A percentile compares a stretch with the other conserved stretches of the same genome.
These are phyloP conservation scores for Meganola albula DNA, from an alignment of 2,888 invertebrate species.

Conservation along the genomic window DNA sequence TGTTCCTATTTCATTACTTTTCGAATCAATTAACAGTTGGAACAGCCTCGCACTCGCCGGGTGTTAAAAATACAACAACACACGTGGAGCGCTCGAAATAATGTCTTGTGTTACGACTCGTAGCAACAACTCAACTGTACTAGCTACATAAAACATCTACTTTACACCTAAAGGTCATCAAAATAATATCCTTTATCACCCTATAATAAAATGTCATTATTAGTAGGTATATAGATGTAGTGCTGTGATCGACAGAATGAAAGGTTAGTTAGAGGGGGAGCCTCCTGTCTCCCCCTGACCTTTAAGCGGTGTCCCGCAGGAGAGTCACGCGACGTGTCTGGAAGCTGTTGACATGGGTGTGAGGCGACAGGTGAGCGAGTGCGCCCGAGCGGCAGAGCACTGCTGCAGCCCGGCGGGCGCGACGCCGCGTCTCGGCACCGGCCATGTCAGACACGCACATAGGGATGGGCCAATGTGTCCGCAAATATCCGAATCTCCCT, in stretches of 20 bases:
- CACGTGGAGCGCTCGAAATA: slow-evolving; percentile 38
- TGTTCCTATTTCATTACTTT: too few species aligned
- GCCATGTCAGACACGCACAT: slow-evolving; percentile 25
- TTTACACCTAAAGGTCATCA: slow-evolving; percentile 37
- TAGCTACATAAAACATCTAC: neutral
- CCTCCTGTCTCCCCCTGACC: slow-evolving; percentile 47
- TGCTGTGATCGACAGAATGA: slow-evolving; percentile 41
- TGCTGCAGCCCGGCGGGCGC: slow-evolving; percentile 47
- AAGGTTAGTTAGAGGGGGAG: slow-evolving; percentile 43
- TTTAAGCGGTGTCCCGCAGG: slow-evolving; percentile 48
- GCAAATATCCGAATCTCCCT: neutral
- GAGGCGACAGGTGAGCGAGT: slow-evolving; percentile 9
- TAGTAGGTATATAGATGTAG: slow-evolving; percentile 29
- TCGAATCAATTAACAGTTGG: too few species aligned
- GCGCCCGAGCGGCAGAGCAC: slow-evolving; percentile 44
- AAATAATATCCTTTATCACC: slow-evolving; percentile 37
- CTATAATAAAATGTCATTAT: slow-evolving; percentile 53
- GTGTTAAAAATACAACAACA: slow-evolving; percentile 39
- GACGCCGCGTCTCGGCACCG: slow-evolving; percentile 36
- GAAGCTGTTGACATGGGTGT: slow-evolving; percentile 35
- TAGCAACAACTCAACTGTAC: neutral
- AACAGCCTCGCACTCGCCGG: too few species aligned
- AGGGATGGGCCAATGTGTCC: too few species aligned
- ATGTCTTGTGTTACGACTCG: slow-evolving; percentile 18
- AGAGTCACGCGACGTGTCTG: slow-evolving; percentile 35